Evolutionary conservation across 1,140 invertebrate species (phyloP).

Genomic region (Telenomus remus): DNA sequence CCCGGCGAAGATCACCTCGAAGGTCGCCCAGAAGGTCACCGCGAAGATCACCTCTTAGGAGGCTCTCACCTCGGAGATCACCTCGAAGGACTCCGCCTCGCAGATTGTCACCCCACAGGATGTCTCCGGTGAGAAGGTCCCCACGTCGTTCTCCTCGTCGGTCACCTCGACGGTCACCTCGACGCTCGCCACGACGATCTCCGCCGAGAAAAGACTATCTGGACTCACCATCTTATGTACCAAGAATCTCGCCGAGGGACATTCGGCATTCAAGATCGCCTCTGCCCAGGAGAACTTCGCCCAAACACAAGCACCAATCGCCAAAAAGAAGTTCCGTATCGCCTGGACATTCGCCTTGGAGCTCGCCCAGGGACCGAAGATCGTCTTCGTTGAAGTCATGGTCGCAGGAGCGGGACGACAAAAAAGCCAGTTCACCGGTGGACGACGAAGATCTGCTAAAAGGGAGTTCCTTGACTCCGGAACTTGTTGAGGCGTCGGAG

Average conservation of each 20-base stretch:
- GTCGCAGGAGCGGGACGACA: constrained; percentile 55
- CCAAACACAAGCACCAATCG: constrained; percentile 45
- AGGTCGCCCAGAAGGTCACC: background rate
- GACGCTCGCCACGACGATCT: no score
- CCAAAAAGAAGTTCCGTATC: constrained; percentile 33
- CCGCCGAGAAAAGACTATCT: no score
- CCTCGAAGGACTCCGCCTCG: constrained; percentile 39
- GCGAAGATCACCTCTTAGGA: constrained; percentile 45
- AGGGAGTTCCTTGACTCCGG: constrained; percentile 6
- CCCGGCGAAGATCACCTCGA: constrained; percentile 50
- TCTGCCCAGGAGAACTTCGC: constrained; percentile 45
- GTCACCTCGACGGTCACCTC: no score
- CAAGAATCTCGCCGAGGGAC: constrained; percentile 1
- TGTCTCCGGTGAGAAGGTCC: constrained; percentile 28
- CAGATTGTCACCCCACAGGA: constrained; percentile 16
- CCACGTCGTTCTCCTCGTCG: constrained; percentile 37
- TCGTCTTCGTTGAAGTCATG: constrained; percentile 57
- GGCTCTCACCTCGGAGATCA: constrained; percentile 36
- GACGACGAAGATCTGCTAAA: constrained; percentile 19
- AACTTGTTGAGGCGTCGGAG: constrained; percentile 25
- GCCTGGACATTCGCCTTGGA: constrained; percentile 66
- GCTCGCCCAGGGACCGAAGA: constrained; percentile 63
- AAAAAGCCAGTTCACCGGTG: constrained; percentile 43
- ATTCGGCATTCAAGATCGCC: constrained; percentile 40
- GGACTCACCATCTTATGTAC: no score